These are phyloP conservation scores for Diogma glabrata DNA, from an alignment of 2,888 invertebrate species.

Conservation along the genomic window DNA sequence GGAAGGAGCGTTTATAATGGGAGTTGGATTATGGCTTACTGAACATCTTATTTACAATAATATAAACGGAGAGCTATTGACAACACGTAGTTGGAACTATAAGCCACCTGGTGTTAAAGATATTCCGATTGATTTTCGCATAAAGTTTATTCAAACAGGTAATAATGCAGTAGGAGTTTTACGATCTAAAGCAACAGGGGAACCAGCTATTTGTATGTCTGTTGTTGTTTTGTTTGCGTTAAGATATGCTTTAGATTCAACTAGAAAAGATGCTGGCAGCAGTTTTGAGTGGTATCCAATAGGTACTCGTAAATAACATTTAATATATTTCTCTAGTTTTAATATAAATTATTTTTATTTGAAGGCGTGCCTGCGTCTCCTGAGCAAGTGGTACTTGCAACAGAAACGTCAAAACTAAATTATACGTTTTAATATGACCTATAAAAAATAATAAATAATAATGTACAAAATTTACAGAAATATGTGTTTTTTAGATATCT, in stretches of 20 bases:
- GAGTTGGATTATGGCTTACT: conserved; percentile 44
- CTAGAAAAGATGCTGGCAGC: conserved; percentile 42
- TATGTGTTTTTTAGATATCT: too few relatives aligned
- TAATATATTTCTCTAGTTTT: too few relatives aligned
- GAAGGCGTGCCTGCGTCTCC: too few relatives aligned
- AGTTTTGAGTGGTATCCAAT: conserved; percentile 45
- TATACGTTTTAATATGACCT: too few relatives aligned
- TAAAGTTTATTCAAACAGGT: conserved; percentile 40
- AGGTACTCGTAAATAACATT: too few relatives aligned
- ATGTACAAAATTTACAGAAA: too few relatives aligned
- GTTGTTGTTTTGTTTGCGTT: conserved; percentile 37
- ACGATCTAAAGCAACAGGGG: conserved; percentile 40
- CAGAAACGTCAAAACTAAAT: too few relatives aligned
- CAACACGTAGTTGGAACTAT: conserved; percentile 51
- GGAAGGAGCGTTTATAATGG: conserved; percentile 49
- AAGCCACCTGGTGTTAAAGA: conserved; percentile 46
- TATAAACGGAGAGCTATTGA: conserved; percentile 41
- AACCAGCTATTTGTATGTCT: conserved; percentile 27
- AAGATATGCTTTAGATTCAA: conserved; percentile 41
- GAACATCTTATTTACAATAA: conserved; percentile 44
- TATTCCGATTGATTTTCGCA: conserved; percentile 45
- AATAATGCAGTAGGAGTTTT: conserved; percentile 42
- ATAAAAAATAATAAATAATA: too few relatives aligned
- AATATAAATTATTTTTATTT: too few relatives aligned
- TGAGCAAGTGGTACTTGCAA: too few relatives aligned